A percentile compares a stretch with the other conserved stretches of the same genome.
Conservation (phyloP, 1,140 invertebrate species). For the Meloidogyne hapla region DNA sequence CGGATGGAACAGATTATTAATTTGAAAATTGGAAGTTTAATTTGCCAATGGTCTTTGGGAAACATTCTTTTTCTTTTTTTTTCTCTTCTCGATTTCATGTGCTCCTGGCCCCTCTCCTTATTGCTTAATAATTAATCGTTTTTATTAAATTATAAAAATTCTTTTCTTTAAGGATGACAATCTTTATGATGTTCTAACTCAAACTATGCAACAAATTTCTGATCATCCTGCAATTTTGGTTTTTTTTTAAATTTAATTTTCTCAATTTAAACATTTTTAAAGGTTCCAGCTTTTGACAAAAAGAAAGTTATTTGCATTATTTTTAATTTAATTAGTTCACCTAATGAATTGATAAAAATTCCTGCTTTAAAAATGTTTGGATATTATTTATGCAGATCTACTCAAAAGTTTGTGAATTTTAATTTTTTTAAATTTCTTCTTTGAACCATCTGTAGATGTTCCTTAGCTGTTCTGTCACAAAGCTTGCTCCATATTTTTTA, state of each 20-base stretch:
- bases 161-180: constrained; percentile 83
- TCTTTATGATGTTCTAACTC: constrained; percentile 92
- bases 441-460: too few relatives aligned
- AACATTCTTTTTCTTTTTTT: too few relatives aligned
- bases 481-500: too few relatives aligned
- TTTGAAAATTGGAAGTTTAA: too few relatives aligned
- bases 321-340: constrained; percentile 90
- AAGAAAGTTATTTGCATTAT: constrained; percentile 91
- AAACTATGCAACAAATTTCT: constrained; percentile 92
- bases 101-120: too few relatives aligned
- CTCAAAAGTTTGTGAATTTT: constrained; percentile 78
- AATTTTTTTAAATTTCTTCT: too few relatives aligned
- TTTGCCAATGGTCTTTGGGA: too few relatives aligned
- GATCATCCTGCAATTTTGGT: constrained; percentile 93
- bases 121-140: too few relatives aligned
- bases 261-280: not conserved
- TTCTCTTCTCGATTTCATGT: too few relatives aligned
- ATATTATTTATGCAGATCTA: constrained; percentile 89
- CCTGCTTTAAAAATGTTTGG: constrained; percentile 90
- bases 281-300: constrained; percentile 90
- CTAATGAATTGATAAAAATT: constrained; percentile 88
- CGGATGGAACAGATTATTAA: too few relatives aligned
- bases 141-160: constrained; percentile 14
- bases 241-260: constrained; percentile 17
- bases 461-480: too few relatives aligned